A percentile compares a stretch with the other conserved stretches of the same genome.
Evolutionary conservation across 2,888 invertebrate genomes (phyloP).

Genomic region (Epiblema foenella): DNA sequence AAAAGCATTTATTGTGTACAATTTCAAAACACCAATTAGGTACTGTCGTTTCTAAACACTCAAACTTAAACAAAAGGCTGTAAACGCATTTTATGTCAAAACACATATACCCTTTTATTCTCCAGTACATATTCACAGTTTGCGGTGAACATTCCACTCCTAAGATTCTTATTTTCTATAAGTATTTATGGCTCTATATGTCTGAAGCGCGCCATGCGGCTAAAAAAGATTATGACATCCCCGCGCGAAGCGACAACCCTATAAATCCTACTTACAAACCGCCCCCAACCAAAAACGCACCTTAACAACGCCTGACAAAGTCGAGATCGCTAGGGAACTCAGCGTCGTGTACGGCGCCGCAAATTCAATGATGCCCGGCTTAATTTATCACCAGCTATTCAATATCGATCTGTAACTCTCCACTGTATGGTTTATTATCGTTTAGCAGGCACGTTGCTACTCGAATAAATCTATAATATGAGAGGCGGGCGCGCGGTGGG

Average conservation of each 20-base stretch:
- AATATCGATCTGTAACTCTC: slow-evolving; percentile 76
- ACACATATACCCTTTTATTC: slow-evolving; percentile 12
- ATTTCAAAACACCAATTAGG: slow-evolving; percentile 37
- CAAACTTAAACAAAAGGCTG: slow-evolving; percentile 47
- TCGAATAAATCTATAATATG: slow-evolving; percentile 85
- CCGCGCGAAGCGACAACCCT: slow-evolving; percentile 67
- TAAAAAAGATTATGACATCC: slow-evolving; percentile 83
- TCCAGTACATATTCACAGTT: slow-evolving; percentile 42
- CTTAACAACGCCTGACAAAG: slow-evolving; percentile 60
- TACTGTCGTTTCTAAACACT: slow-evolving; percentile 24
- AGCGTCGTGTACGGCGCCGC: slow-evolving; percentile 68
- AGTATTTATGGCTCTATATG: slow-evolving; percentile 58
- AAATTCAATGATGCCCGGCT: slow-evolving; percentile 81
- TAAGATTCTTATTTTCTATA: slow-evolving; percentile 57
- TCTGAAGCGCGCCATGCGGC: slow-evolving; percentile 76
- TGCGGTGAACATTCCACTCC: slow-evolving; percentile 65
- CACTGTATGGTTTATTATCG: slow-evolving; percentile 80
- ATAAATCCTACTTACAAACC: slow-evolving; percentile 68
- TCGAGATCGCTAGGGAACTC: slow-evolving; percentile 58
- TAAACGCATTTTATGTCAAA: slow-evolving; percentile 47
- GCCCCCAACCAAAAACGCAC: slow-evolving; percentile 58
- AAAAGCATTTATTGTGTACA: slow-evolving; percentile 19
- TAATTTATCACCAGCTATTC: slow-evolving; percentile 77
- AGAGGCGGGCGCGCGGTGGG: slow-evolving; percentile 77
- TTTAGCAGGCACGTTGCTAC: slow-evolving; percentile 69